Percentiles rank a stretch among this genome's conserved stretches.
Evolutionary conservation across 23 tunicate genomes (phyloP).

Genomic region (Ciona savignyi): DNA sequence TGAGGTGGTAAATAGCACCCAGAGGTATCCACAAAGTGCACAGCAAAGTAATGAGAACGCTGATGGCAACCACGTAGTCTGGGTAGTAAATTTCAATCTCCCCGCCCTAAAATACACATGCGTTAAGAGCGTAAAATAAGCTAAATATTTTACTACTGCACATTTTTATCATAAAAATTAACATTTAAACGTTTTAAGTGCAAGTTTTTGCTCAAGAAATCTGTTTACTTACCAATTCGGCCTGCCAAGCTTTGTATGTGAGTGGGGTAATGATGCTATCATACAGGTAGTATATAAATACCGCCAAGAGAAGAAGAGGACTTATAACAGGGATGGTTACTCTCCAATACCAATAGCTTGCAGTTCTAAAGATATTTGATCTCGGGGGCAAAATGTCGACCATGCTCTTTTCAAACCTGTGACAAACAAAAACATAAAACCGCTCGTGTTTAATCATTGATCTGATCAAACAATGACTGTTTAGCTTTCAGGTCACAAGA

Average conservation of each 20-base stretch:
- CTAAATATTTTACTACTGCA: too few relatives aligned
- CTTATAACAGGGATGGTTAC: constrained; percentile 67
- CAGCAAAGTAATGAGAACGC: constrained; percentile 37
- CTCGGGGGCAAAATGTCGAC: constrained; percentile 28
- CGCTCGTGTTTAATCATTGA: too few relatives aligned
- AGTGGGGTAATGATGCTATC: constrained; percentile 37
- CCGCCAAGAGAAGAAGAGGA: constrained; percentile 60
- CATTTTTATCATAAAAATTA: too few relatives aligned
- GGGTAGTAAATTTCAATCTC: constrained; percentile 18
- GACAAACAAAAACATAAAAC: too few relatives aligned
- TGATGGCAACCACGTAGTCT: constrained; percentile 48
- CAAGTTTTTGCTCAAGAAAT: too few relatives aligned
- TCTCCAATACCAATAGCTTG: constrained; percentile 63
- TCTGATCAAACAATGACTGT: too few relatives aligned
- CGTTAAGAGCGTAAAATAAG: too few relatives aligned
- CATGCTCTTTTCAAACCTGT: constrained; percentile 41
- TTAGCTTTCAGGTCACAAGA: too few relatives aligned
- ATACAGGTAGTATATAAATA: constrained; percentile 60
- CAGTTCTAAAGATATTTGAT: constrained; percentile 32
- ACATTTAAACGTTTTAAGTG: too few relatives aligned
- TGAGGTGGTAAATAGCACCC: constrained; percentile 31
- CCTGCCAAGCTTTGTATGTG: constrained; percentile 61
- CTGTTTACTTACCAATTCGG: constrained; percentile 12
- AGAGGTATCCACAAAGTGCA: constrained; percentile 86
- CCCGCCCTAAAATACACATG: constrained; percentile 57